Percentiles rank a stretch among this genome's conserved stretches.
phyloP scores from a whole-genome alignment of 2,888 invertebrate genomes.

The Dicyrtoma fusca region DNA sequence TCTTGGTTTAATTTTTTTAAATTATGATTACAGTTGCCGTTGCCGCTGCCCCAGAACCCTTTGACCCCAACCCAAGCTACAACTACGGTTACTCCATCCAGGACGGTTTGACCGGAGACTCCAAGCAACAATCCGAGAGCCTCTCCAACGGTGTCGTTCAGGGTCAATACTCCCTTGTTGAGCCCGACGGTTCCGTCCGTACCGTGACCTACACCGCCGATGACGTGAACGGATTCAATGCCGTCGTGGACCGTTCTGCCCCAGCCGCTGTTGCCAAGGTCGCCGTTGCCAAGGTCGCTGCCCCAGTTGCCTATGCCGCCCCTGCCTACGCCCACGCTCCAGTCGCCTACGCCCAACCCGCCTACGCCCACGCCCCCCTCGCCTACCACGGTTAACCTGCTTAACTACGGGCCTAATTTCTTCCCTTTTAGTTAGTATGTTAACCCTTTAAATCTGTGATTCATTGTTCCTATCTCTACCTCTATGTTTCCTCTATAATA shows the following conservation, averaged over 20 bases:
- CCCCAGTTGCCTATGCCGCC: conserved; percentile 13
- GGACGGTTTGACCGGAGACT: conserved; percentile 44
- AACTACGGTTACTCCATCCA: conserved; percentile 40
- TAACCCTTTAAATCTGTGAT: too few species aligned
- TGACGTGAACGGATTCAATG: conserved; percentile 40
- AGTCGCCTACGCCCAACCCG: conserved; percentile 21
- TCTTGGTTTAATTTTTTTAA: background rate
- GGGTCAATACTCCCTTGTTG: conserved; percentile 41
- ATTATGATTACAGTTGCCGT: conserved; percentile 5
- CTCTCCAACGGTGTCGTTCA: conserved; percentile 32
- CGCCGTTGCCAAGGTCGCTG: conserved; percentile 7
- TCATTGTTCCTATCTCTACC: too few species aligned
- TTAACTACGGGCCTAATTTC: too few species aligned
- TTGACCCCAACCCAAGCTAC: conserved; percentile 47
- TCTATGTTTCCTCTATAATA: too few species aligned
- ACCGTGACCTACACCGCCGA: conserved; percentile 42
- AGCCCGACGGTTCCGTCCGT: conserved; percentile 40
- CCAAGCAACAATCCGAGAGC: conserved; percentile 30
- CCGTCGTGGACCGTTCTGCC: conserved; percentile 32
- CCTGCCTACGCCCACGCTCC: conserved; percentile 17
- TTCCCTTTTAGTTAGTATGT: too few species aligned
- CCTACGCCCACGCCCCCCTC: conserved; percentile 2
- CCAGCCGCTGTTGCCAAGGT: conserved; percentile 14
- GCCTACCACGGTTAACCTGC: too few species aligned
- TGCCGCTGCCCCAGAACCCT: conserved; percentile 40